These are phyloP conservation scores for Euspilapteryx auroguttella DNA, from an alignment of 2,888 invertebrate genomes.

Conservation along the genomic window DNA sequence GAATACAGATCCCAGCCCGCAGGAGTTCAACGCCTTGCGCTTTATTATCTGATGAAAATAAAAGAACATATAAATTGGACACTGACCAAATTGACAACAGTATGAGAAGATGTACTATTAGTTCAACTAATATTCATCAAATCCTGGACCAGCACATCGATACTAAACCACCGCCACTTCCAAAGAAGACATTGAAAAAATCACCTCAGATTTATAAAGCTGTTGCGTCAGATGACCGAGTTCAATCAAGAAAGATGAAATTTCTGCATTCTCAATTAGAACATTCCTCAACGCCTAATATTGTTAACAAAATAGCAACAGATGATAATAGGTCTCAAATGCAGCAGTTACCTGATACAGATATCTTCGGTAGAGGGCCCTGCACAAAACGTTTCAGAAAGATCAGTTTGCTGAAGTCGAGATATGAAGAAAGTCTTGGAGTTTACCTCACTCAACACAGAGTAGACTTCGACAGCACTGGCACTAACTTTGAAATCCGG, in stretches of 20 bases:
- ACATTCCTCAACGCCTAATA: conserved; percentile 26
- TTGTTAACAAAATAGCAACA: conserved; percentile 21
- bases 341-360: conserved; percentile 26
- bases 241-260: conserved; percentile 51
- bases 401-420: conserved; percentile 67
- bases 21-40: conserved; percentile 53
- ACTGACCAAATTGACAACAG: conserved; percentile 22
- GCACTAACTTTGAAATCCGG: conserved; percentile 61
- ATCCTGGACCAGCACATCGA: conserved; percentile 31
- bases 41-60: conserved; percentile 40
- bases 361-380: conserved; percentile 57
- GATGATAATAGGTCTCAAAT: conserved; percentile 26
- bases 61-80: conserved; percentile 27
- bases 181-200: conserved; percentile 47
- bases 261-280: conserved; percentile 50
- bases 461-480: conserved; percentile 49
- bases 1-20: conserved; percentile 38
- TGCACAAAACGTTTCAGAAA: conserved; percentile 65
- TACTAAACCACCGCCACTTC: conserved; percentile 44
- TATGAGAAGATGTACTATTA: conserved; percentile 11
- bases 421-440: conserved; percentile 69
- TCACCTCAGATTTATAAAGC: conserved; percentile 45
- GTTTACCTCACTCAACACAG: conserved; percentile 71
- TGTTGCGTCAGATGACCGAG: conserved; percentile 47
- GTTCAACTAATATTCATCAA: conserved; percentile 14